These are phyloP conservation scores for Pocillopora grandis DNA, from an alignment of 92 coral and sea anemone species.

Conservation along the genomic window DNA sequence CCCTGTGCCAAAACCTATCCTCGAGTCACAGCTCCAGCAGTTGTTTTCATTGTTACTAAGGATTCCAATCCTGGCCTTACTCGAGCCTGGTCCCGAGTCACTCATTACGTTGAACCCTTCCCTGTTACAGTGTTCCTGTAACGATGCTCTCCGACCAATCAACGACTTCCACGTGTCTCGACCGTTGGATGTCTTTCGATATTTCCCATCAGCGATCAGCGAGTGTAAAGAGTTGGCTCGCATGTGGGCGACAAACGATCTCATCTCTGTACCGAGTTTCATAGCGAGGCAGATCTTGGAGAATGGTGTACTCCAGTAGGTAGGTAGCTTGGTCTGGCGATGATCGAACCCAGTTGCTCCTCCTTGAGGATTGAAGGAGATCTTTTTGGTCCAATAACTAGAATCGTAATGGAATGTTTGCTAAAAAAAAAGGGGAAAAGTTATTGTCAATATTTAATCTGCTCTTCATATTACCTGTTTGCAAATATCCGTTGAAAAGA, in stretches of 20 bases:
- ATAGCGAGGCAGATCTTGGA: neutral
- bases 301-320: too few species aligned
- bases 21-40: neutral
- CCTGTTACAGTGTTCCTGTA: constrained; percentile 16
- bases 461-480: too few species aligned
- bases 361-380: neutral
- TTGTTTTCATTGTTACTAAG: constrained; percentile 16
- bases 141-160: constrained; percentile 20
- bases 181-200: constrained; percentile 13
- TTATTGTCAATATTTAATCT: too few species aligned
- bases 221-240: constrained; percentile 18
- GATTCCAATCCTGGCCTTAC: constrained; percentile 28
- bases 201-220: constrained; percentile 2
- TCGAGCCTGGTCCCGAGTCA: neutral
- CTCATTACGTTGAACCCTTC: constrained; percentile 23
- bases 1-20: too few species aligned
- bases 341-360: too few species aligned
- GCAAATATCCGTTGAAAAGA: too few species aligned
- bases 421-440: neutral
- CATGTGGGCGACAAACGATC: constrained; percentile 9
- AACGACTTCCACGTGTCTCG: constrained; percentile 22
- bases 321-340: too few species aligned
- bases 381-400: constrained; percentile 11
- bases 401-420: neutral
- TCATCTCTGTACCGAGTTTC: constrained; percentile 11